Conservation (phyloP, 2,888 invertebrate genomes). For the Terebella lapidaria region DNA sequence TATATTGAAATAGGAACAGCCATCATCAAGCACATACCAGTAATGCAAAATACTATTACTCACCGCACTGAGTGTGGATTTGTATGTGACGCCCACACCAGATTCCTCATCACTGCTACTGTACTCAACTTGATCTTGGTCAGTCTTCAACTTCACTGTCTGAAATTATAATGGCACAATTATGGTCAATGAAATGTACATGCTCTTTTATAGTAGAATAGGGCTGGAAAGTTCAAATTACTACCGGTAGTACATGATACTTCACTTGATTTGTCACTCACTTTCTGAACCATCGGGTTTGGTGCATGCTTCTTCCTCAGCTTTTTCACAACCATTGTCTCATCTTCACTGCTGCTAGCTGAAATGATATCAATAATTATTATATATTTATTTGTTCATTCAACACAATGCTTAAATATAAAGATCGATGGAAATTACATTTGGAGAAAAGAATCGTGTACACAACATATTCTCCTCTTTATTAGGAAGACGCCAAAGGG, state of each 20-base stretch:
- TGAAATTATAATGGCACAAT: not conserved
- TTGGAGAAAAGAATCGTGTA: no score
- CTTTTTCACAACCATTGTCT: not conserved
- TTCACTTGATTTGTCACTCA: no score
- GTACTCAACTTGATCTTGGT: not conserved
- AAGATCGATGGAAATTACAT: no score
- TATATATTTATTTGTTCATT: no score
- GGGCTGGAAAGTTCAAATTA: no score
- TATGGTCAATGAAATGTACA: not conserved
- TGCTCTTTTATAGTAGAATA: no score
- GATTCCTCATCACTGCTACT: not conserved
- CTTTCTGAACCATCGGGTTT: not conserved
- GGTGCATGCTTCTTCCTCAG: not conserved
- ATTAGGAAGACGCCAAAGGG: no score
- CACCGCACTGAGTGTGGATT: not conserved
- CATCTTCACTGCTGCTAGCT: not conserved
- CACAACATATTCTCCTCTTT: no score
- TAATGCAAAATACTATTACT: not conserved
- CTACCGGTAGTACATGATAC: no score
- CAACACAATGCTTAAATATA: no score
- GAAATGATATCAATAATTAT: no score
- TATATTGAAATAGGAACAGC: not conserved
- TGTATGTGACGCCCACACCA: not conserved
- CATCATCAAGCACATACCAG: not conserved
- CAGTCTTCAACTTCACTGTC: not conserved